Base-by-base conservation (phyloP, 2,888 invertebrate species). In the Acronicta psi region DNA sequence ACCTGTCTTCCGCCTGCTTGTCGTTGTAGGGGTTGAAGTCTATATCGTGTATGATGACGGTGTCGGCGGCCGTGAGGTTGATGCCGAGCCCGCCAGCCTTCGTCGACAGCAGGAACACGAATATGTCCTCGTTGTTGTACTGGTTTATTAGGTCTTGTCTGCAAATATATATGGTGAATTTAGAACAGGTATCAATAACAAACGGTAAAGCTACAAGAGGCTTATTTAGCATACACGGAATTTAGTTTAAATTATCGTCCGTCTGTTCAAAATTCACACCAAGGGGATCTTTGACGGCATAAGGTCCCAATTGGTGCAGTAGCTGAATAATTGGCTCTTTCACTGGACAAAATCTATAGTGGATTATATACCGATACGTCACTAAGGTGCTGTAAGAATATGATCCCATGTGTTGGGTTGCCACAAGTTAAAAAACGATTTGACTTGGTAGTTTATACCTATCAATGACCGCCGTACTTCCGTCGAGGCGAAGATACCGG, bases 21-120 rank as follows among this genome's bases (percentile, higher is more conserved):
- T 99, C 99, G 88, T 99, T 99, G 90, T 99, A 99, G 0, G 99
- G 99, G 94, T 99, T 99, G 88, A 98, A 99, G 94, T 99, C 99
- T 49, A 99, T 98, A 85, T 99, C 99, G 88, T 99, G 99, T 69
- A 99, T 97, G 78, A 99, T 97, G 73, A 99, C 99, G 11, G 98
- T 98, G 92, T 99, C 99, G 0, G 99, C 99, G 0, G 98, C 96
- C 0, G 98, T 98, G 69, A 99, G 95, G 94, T 99, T 99, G 82
- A 99, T 98, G 54, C 99, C 99, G 49, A 99, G 95, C n/a, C 99
- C 99, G 31, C 99, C 99, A 0, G 99, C 99, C 85, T 96, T 96
- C 0, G 99, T 99, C 6, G 99, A 98, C 76, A 99, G 88, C 59
- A 99, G 95, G 91, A 99, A 99, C 77, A 98, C 95, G 89, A 98